Evolutionary conservation across 1,140 invertebrate genomes (phyloP).

Genomic region (Pachyrhynchus sulphureomaculatus): DNA sequence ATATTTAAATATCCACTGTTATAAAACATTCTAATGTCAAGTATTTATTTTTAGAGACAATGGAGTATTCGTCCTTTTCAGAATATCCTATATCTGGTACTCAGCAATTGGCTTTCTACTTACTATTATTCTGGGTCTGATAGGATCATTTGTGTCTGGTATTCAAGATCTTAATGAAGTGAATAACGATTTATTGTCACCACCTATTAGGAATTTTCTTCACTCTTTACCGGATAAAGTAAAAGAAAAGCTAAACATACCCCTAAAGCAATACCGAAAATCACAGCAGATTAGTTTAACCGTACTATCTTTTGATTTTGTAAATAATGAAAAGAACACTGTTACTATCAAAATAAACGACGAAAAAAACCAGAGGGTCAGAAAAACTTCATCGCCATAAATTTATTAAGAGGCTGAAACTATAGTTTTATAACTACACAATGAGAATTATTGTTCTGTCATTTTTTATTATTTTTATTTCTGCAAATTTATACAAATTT

Average conservation of each 20-base stretch:
- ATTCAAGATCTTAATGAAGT: conserved; percentile 56
- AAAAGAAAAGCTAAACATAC: conserved; percentile 27
- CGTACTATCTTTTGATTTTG: too few relatives aligned
- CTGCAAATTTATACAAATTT: too few relatives aligned
- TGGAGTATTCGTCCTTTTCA: conserved; percentile 55
- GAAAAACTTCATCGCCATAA: too few relatives aligned
- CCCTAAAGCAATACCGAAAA: conserved; percentile 11
- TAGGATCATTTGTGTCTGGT: conserved; percentile 64
- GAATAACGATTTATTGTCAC: conserved; percentile 58
- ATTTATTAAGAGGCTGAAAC: too few relatives aligned
- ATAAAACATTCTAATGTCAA: neutral
- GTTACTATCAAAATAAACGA: too few relatives aligned
- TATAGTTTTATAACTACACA: too few relatives aligned
- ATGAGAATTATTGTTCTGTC: too few relatives aligned
- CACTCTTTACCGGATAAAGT: conserved; percentile 4
- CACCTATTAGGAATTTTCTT: conserved; percentile 49
- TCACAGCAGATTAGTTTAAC: neutral
- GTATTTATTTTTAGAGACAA: conserved; percentile 12
- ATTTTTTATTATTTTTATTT: too few relatives aligned
- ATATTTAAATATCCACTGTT: neutral
- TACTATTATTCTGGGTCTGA: conserved; percentile 64
- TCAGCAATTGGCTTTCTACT: conserved; percentile 63
- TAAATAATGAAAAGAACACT: too few relatives aligned
- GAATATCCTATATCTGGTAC: conserved; percentile 76
- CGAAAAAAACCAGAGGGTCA: too few relatives aligned